Evolutionary conservation across 2,113 vertebrate species (phyloP).

Genomic region (Chloropsis cyanopogon): DNA sequence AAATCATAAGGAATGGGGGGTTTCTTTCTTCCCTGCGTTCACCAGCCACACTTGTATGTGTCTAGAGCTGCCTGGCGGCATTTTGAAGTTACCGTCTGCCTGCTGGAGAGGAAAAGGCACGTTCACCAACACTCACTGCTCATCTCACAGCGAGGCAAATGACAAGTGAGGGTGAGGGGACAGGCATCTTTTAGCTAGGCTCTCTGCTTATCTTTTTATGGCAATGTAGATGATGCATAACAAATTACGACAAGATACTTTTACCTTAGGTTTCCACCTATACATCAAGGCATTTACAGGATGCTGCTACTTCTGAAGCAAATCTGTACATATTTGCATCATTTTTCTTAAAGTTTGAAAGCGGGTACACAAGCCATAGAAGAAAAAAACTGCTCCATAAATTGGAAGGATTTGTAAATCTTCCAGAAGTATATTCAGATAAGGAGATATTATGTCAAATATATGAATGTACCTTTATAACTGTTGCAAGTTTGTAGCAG

Average conservation of each 20-base stretch:
- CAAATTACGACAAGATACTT: not conserved
- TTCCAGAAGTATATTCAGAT: not conserved
- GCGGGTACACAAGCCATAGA: not conserved
- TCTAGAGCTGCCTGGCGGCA: rapidly evolving
- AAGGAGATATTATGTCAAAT: not conserved
- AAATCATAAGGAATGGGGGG: not conserved
- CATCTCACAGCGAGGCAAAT: not conserved
- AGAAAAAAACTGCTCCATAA: not conserved
- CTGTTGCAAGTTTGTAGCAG: not conserved
- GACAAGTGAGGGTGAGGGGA: not conserved
- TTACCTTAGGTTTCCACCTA: not conserved
- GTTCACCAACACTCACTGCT: not conserved
- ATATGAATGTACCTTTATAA: not conserved
- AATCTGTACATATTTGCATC: not conserved
- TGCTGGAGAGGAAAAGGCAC: not conserved
- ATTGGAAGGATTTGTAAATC: not conserved
- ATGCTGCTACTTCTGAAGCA: not conserved
- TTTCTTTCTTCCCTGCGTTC: not conserved
- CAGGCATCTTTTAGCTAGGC: not conserved
- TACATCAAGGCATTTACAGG: not conserved
- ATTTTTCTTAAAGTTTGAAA: not conserved
- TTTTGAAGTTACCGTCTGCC: not conserved
- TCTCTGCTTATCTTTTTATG: not conserved
- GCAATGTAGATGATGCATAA: not conserved
- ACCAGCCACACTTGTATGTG: not conserved